Percentiles rank a stretch among this genome's conserved stretches.
Conservation (phyloP, 2,888 invertebrate genomes). For the Catocala nupta region DNA sequence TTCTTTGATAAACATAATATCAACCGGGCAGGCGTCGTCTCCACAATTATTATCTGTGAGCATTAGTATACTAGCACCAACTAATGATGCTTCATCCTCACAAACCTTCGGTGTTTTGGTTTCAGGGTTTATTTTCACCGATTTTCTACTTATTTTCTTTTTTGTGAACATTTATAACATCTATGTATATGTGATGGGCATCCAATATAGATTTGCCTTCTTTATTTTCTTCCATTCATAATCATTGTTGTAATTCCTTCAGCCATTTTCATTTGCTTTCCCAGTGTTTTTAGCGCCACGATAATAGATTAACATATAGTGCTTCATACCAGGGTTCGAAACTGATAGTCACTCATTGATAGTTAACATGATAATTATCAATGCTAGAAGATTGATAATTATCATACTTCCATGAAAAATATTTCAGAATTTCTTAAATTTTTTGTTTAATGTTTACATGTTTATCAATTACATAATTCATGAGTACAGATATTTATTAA, state of each 20-base stretch:
- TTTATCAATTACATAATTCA: no score
- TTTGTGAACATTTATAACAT: constrained; percentile 1
- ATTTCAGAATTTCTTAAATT: no score
- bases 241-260: constrained; percentile 1
- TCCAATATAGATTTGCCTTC: neutral
- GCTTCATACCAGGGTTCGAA: no score
- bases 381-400: no score
- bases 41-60: constrained; percentile 84
- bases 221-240: neutral
- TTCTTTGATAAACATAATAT: constrained; percentile 85
- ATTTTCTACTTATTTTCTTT: neutral
- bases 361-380: no score
- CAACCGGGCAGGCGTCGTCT: constrained; percentile 82
- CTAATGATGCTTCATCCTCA: constrained; percentile 52
- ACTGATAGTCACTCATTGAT: no score
- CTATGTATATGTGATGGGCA: neutral
- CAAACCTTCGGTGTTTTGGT: constrained; percentile 54
- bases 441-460: no score
- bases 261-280: constrained; percentile 4
- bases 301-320: neutral
- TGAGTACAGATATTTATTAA: no score
- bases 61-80: constrained; percentile 64
- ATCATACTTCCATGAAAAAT: no score
- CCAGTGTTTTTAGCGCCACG: neutral
- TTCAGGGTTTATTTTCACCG: constrained; percentile 25